These are phyloP conservation scores for Adelosebastes latens DNA, from an alignment of 2,797 vertebrate species.

Conservation along the genomic window DNA sequence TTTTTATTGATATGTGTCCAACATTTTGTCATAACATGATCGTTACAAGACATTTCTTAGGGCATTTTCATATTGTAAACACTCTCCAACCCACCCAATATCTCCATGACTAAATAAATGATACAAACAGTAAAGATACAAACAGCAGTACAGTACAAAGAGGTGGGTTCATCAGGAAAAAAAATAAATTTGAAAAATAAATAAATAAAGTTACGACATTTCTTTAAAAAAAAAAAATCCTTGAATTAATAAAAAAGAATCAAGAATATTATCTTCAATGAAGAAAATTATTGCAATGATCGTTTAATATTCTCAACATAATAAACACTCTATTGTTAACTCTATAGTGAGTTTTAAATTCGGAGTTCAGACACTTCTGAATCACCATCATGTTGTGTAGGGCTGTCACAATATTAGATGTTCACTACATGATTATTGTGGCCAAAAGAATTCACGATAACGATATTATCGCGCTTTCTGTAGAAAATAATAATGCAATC, in stretches of 20 bases:
- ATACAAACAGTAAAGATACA: neutral
- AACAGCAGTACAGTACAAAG: neutral
- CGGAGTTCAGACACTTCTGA: neutral
- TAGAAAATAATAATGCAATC: neutral
- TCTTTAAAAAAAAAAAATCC: neutral
- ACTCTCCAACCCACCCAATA: neutral
- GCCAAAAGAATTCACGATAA: neutral
- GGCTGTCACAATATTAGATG: neutral
- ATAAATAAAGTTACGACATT: neutral
- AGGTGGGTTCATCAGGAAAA: too few relatives aligned
- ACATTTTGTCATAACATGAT: neutral
- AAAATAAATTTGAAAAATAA: neutral
- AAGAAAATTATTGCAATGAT: neutral
- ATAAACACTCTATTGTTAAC: neutral
- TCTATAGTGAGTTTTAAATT: neutral
- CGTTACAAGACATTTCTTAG: neutral
- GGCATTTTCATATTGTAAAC: neutral
- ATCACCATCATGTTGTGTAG: neutral
- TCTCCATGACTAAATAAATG: neutral
- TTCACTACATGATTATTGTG: neutral
- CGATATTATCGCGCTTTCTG: neutral
- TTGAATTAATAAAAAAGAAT: neutral
- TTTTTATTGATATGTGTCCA: neutral
- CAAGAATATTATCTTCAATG: neutral
- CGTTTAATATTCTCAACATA: neutral